These are phyloP conservation scores for Nymphalis polychloros DNA, from an alignment of 2,888 invertebrate genomes.

Conservation along the genomic window DNA sequence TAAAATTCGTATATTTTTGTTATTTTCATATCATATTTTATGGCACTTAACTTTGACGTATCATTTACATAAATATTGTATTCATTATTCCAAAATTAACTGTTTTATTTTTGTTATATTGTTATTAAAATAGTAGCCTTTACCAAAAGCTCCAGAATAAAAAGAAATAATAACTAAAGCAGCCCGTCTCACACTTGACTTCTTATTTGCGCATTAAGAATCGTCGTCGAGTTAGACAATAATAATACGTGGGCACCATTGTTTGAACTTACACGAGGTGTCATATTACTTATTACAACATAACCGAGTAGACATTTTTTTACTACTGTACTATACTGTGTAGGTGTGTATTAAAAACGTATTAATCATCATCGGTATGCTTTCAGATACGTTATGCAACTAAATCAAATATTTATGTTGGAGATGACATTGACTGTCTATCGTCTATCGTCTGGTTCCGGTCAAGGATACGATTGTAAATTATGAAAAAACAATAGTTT, in stretches of 20 bases:
- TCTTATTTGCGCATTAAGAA: slow-evolving; percentile 60
- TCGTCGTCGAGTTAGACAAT: slow-evolving; percentile 49
- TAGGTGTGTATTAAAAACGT: slow-evolving; percentile 56
- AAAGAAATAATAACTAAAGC: background rate
- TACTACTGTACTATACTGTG: slow-evolving; percentile 44
- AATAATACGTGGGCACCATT: slow-evolving; percentile 63
- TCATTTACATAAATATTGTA: no score
- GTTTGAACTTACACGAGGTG: slow-evolving; percentile 52
- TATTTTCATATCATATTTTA: no score
- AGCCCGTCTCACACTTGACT: slow-evolving; percentile 31
- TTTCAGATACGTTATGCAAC: slow-evolving; percentile 34
- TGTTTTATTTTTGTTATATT: no score
- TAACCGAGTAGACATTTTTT: slow-evolving; percentile 65
- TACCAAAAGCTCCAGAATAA: no score
- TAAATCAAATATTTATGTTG: slow-evolving; percentile 30
- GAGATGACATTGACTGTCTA: slow-evolving; percentile 15
- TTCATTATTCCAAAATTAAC: no score
- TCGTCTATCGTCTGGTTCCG: slow-evolving; percentile 1
- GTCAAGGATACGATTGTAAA: no score
- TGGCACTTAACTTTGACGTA: no score
- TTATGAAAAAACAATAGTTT: no score
- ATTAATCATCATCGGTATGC: slow-evolving; percentile 55
- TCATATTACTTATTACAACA: slow-evolving; percentile 57
- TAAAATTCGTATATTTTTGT: no score
- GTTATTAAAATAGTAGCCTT: no score